Evolutionary conservation across 2,888 invertebrate species (phyloP).

Genomic region (Stenolophus ochropezus): DNA sequence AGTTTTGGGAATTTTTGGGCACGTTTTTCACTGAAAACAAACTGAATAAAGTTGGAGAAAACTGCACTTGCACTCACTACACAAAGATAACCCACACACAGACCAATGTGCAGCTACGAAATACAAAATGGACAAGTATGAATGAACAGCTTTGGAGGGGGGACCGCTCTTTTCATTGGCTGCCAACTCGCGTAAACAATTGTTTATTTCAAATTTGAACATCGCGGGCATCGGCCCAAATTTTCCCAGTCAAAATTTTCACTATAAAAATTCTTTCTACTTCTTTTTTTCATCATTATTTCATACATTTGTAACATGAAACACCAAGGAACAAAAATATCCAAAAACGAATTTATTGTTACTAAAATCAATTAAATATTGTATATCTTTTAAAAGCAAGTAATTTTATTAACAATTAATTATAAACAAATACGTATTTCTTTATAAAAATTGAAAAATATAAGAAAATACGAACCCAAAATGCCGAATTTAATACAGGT

Average conservation of each 20-base stretch:
- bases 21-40: conserved; percentile 55
- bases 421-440: not conserved
- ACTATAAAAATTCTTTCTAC: too few relatives aligned
- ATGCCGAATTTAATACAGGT: not conserved
- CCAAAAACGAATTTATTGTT: not conserved
- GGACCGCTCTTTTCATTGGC: conserved; percentile 37
- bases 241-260: too few relatives aligned
- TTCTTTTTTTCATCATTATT: too few relatives aligned
- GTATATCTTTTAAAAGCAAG: not conserved
- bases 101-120: conserved; percentile 32
- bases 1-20: conserved; percentile 1
- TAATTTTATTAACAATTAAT: not conserved
- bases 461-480: not conserved
- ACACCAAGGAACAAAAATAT: not conserved
- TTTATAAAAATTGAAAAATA: not conserved
- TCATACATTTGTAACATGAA: too few relatives aligned
- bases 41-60: conserved; percentile 46
- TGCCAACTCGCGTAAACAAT: not conserved
- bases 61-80: conserved; percentile 57
- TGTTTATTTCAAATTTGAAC: conserved; percentile 19
- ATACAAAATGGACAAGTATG: conserved; percentile 56
- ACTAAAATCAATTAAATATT: not conserved
- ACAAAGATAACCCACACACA: conserved; percentile 59
- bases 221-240: not conserved
- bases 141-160: conserved; percentile 47